These are phyloP conservation scores for Urocitellus parryii DNA, from an alignment of 2,113 vertebrate genomes.

Conservation along the genomic window DNA sequence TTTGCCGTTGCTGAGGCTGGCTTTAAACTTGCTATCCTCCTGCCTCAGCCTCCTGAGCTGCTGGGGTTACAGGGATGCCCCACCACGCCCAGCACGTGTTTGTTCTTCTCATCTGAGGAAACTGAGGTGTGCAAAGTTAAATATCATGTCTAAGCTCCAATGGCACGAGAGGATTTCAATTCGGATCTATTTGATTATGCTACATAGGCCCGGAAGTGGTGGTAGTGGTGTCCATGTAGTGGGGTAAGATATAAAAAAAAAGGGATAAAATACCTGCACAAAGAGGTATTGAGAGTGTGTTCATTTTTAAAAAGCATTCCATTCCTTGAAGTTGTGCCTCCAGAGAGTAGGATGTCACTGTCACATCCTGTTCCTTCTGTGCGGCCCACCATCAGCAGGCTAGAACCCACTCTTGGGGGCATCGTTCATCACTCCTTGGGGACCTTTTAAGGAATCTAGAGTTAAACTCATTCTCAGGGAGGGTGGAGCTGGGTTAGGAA, in stretches of 20 bases:
- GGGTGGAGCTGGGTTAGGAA: slow-evolving; percentile 76
- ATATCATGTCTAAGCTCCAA: background rate
- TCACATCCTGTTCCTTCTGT: background rate
- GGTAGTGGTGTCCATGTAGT: background rate
- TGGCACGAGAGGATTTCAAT: background rate
- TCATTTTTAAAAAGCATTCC: background rate
- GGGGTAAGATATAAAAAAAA: background rate
- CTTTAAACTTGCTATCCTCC: no score
- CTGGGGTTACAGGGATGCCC: no score
- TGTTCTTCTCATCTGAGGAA: background rate
- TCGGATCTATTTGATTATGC: background rate
- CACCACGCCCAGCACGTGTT: background rate
- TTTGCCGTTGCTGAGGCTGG: no score
- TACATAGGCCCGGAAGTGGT: background rate
- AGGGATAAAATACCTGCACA: background rate
- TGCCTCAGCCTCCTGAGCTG: no score
- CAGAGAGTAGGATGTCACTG: background rate
- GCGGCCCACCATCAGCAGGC: background rate
- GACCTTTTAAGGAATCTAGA: slow-evolving; percentile 33
- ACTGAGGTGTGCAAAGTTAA: background rate
- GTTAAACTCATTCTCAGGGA: slow-evolving; percentile 59
- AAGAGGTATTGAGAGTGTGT: background rate
- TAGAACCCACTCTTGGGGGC: background rate
- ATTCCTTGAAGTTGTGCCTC: background rate
- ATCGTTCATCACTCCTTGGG: background rate